These are phyloP conservation scores for Plecturocebus donacophilus DNA, from an alignment of 2,113 vertebrate genomes.

Conservation along the genomic window DNA sequence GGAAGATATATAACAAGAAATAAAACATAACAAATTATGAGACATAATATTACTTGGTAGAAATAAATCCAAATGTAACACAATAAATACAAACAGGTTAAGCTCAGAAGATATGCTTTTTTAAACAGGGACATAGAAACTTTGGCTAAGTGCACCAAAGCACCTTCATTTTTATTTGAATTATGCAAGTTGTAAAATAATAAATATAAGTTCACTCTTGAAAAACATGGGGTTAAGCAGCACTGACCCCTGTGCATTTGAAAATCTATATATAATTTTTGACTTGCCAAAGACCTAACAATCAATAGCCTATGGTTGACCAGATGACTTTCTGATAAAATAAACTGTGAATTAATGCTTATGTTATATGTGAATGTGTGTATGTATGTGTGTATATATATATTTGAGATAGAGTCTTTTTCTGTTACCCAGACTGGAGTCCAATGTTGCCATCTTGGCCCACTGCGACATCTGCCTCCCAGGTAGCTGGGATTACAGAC, in stretches of 20 bases:
- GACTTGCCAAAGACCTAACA: neutral
- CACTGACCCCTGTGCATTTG: neutral
- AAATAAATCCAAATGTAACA: neutral
- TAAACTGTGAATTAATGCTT: neutral
- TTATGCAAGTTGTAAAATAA: neutral
- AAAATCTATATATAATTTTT: neutral
- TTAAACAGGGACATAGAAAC: neutral
- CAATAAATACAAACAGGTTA: neutral
- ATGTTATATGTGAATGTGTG: neutral
- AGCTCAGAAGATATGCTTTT: neutral
- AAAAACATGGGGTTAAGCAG: neutral
- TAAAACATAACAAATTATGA: neutral
- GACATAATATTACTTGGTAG: neutral
- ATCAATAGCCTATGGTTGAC: neutral
- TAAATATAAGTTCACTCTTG: neutral
- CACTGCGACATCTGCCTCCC: too few relatives aligned
- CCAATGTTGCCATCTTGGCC: too few relatives aligned
- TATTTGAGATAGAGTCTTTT: too few relatives aligned
- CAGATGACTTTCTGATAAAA: neutral
- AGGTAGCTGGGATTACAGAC: too few relatives aligned
- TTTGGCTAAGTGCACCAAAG: too few relatives aligned
- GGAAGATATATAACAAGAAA: neutral
- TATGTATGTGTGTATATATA: too few relatives aligned
- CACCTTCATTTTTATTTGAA: neutral
- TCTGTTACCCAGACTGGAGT: too few relatives aligned